Base-by-base conservation (phyloP, 2,797 vertebrate genomes). In the Odontamblyopus rebecca region DNA sequence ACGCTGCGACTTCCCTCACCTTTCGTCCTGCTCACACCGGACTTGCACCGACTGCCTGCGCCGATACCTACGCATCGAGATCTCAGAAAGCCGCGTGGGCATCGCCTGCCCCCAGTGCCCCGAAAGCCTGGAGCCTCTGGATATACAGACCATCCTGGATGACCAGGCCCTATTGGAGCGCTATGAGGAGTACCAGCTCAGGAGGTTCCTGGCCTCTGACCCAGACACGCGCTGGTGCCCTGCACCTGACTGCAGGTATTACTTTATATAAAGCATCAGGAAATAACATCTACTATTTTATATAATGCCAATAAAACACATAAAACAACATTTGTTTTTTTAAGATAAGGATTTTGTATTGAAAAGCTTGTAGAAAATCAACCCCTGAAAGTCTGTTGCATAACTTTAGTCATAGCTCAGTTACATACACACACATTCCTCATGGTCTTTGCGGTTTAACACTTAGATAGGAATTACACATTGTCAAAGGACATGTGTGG, bases 181-280 rank as follows among this genome's bases (percentile, higher is more conserved):
- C 68, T 96, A 96, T 0, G 94, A 96, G 73, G 95, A 96, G 74
- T 96, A 93, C 84, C 94, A 96, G 79, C 80, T 96, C 71, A 90
- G 95, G 0, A 93, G 95, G 12, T 95, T 95, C 73, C 91, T 97
- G 50, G 93, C 92, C 4, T 82, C 95, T 0, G 96, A 96, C 69
- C 94, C 95, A 0, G 89, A 95, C 74, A 95, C 95, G 0, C 94
- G 95, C 73, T 96, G 96, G 95, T 96, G 96, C 70, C 96, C 95
- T 0, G 94, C 96, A 0, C 95, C 96, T 0, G 93, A 95, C 89
- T 97, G 96, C 94, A 95, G 95, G 96, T 96, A 82, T 13, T 27
- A 57, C n/a, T 30, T 60, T 60, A 5, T 26, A 61, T 27, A 61
- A 16, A 61, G 27, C 29, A 29, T 23, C n/a, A 57, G 1, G 19